phyloP scores from a whole-genome alignment of 2,113 vertebrate species.

The Microtus oregoni region DNA sequence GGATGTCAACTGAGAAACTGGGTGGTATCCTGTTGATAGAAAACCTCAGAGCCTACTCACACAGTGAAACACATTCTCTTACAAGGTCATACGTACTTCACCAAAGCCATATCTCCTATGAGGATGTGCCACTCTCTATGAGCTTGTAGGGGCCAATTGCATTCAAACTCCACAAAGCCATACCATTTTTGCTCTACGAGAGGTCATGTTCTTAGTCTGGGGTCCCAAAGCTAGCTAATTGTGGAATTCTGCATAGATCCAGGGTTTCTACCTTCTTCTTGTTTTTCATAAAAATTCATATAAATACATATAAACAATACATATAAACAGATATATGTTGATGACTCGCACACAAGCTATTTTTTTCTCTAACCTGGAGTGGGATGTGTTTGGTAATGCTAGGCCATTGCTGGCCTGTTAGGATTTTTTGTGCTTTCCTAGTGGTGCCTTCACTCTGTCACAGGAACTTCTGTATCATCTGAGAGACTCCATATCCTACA shows the following conservation, averaged over 20 bases:
- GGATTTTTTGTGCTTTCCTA: neutral
- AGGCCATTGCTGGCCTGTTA: neutral
- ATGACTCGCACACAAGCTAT: neutral
- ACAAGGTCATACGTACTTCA: neutral
- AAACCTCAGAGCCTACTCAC: neutral
- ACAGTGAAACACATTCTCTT: neutral
- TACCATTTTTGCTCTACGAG: neutral
- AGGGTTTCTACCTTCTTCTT: neutral
- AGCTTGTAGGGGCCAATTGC: neutral
- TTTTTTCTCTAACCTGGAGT: neutral
- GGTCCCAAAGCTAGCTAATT: neutral
- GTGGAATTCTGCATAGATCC: neutral
- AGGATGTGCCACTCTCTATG: neutral
- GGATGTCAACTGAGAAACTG: neutral
- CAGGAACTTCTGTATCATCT: neutral
- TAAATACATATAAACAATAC: neutral
- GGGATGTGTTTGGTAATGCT: neutral
- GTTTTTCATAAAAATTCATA: neutral
- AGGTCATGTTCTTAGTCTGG: neutral
- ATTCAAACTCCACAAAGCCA: neutral
- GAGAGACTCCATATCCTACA: too few relatives aligned
- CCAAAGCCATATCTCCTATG: neutral
- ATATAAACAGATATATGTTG: neutral
- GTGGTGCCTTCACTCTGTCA: rapidly evolving
- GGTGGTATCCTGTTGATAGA: neutral